Conservation (phyloP, 2,797 vertebrate genomes). For the Lemur catta region DNA sequence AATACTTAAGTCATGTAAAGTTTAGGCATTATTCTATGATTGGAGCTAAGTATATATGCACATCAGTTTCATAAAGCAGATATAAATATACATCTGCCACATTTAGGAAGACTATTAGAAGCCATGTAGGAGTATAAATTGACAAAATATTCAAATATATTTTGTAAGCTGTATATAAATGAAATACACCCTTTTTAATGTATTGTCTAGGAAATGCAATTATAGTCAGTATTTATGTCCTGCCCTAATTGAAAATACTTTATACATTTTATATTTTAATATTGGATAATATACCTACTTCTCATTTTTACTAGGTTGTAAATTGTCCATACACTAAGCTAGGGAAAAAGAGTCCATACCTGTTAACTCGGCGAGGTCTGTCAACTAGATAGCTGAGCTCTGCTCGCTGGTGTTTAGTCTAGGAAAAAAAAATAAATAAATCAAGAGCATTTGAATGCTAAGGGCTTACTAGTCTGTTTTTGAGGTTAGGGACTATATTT, state of each 20-base stretch:
- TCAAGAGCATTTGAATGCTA: constrained; percentile 75
- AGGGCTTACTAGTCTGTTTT: constrained; percentile 32
- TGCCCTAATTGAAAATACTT: background rate
- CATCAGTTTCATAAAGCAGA: background rate
- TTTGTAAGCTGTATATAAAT: background rate
- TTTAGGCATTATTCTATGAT: background rate
- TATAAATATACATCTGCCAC: background rate
- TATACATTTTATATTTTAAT: background rate
- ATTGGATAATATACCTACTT: background rate
- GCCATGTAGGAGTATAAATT: background rate
- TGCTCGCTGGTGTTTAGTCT: constrained; percentile 97
- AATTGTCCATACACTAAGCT: background rate
- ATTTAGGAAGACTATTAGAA: background rate
- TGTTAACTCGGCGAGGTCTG: constrained; percentile 98
- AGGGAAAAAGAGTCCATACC: constrained; percentile 85
- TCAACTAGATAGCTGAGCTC: constrained; percentile 99
- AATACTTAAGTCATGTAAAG: background rate
- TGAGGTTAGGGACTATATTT: background rate
- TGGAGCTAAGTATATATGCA: background rate
- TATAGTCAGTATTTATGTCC: background rate
- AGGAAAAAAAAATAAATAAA: constrained; percentile 82
- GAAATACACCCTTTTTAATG: background rate
- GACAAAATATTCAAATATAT: background rate
- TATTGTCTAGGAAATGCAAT: background rate
- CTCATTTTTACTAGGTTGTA: background rate